phyloP scores from a whole-genome alignment of 2,888 invertebrate species.

The Nemoura dubitans region DNA sequence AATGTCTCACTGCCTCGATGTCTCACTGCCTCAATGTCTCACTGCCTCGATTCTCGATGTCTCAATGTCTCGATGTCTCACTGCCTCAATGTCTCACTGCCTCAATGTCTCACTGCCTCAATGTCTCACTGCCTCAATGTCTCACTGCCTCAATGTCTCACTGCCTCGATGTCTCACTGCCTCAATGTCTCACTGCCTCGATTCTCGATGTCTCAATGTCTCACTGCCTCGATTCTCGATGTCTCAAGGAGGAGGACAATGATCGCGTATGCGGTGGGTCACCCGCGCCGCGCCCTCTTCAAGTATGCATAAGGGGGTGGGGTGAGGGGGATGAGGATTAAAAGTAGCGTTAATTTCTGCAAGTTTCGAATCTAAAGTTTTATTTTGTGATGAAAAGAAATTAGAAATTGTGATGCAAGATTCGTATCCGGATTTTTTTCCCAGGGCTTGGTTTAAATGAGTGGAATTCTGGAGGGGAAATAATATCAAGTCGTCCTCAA shows the following conservation, averaged over 20 bases:
- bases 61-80: too few species aligned
- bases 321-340: background rate
- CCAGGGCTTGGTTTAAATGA: constrained; percentile 27
- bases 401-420: constrained; percentile 50
- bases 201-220: too few species aligned
- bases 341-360: constrained; percentile 25
- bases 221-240: too few species aligned
- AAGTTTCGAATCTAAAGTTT: constrained; percentile 23
- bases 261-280: background rate
- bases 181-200: too few species aligned
- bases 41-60: too few species aligned
- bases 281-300: background rate
- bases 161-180: too few species aligned
- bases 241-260: background rate
- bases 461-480: constrained; percentile 24
- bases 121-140: too few species aligned
- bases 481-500: background rate
- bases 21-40: too few species aligned
- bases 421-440: constrained; percentile 47
- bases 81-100: too few species aligned
- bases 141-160: too few species aligned
- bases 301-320: background rate
- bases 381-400: constrained; percentile 49
- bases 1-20: too few species aligned
- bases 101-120: too few species aligned